These are phyloP conservation scores for Agriopis marginaria DNA, from an alignment of 2,888 invertebrate genomes.

Conservation along the genomic window DNA sequence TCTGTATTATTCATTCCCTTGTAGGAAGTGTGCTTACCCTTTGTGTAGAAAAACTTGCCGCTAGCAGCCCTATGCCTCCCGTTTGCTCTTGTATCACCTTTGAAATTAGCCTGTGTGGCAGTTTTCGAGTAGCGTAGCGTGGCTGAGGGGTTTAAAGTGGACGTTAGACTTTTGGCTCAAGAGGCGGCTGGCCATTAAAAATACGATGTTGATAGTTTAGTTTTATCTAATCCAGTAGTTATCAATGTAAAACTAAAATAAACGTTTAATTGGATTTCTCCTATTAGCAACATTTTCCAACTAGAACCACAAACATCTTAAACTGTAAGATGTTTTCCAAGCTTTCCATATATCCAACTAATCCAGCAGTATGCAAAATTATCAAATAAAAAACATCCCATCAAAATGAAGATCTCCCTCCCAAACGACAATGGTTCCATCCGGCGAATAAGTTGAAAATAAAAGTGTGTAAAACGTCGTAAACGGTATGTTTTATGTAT, in stretches of 20 bases:
- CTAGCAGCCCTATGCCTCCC: slow-evolving; percentile 30
- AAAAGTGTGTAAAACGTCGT: slow-evolving; percentile 40
- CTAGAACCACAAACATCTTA: background rate
- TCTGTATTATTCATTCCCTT: slow-evolving; percentile 8
- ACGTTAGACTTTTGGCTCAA: slow-evolving; percentile 22
- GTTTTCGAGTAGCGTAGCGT: slow-evolving; percentile 29
- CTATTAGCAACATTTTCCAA: background rate
- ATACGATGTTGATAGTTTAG: background rate
- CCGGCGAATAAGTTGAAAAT: slow-evolving; percentile 36
- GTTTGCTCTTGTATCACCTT: slow-evolving; percentile 30
- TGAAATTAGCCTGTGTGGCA: slow-evolving; percentile 33
- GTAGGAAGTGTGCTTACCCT: slow-evolving; percentile 4
- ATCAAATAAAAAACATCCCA: slow-evolving; percentile 1
- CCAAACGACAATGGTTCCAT: slow-evolving; percentile 22
- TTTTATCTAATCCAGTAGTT: no score
- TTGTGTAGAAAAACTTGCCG: slow-evolving; percentile 43
- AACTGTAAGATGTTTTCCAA: background rate
- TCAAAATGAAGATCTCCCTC: slow-evolving; percentile 8
- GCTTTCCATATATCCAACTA: no score
- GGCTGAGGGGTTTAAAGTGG: slow-evolving; percentile 19
- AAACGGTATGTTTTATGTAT: slow-evolving; percentile 48
- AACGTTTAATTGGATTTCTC: background rate
- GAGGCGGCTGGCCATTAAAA: slow-evolving; percentile 12
- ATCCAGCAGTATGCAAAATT: background rate
- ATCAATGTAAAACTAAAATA: background rate